Base-by-base conservation (phyloP, 2,888 invertebrate genomes). In the Brachyopa scutellaris region DNA sequence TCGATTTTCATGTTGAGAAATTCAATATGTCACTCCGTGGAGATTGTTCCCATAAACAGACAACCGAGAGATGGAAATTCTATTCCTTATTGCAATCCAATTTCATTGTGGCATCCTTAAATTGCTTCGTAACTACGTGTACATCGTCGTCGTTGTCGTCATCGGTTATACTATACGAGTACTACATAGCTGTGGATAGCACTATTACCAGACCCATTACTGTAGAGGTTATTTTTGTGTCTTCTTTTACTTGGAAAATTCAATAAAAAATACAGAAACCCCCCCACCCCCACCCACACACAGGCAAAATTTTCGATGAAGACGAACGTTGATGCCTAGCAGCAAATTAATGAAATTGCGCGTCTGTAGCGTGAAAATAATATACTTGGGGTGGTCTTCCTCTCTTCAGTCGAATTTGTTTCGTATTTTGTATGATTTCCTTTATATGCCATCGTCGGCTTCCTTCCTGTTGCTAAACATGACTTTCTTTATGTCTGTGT, bases 81-180 rank as follows among this genome's bases (percentile, higher is more conserved):
- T 77, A 69, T 69, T 69, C 51, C 77, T 62, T 53, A 47, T 47
- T 69, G 69, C 77, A 77, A 77, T 77, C 62, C 77, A 77, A 77
- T 77, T 77, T 77, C 61, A 69, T 47, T 69, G 69, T 77, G 77
- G 62, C 61, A 59, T 77, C 61, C 59, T 76, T 61, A 69, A 77
- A 77, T 77, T 77, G 67, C 69, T 77, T 62, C 77, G 51, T 69
- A 67, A 76, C 74, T 67, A 67, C 66, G 66, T 76, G 66, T 40
- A 36, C 49, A 61, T 66, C 40, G 51, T 57, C 29, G 19, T 61
- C 26, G 55, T 55, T 45, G 45, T 64, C 62, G 45, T 62, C 55
- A 36, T 38, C 26, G 45, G 36, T 29, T 59, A n/a, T n/a, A n/a
- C n/a, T n/a, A n/a, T n/a, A n/a, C n/a, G n/a, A n/a, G n/a, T n/a